Evolutionary conservation across 2,888 invertebrate species (phyloP).

Genomic region (Dryobota labecula): DNA sequence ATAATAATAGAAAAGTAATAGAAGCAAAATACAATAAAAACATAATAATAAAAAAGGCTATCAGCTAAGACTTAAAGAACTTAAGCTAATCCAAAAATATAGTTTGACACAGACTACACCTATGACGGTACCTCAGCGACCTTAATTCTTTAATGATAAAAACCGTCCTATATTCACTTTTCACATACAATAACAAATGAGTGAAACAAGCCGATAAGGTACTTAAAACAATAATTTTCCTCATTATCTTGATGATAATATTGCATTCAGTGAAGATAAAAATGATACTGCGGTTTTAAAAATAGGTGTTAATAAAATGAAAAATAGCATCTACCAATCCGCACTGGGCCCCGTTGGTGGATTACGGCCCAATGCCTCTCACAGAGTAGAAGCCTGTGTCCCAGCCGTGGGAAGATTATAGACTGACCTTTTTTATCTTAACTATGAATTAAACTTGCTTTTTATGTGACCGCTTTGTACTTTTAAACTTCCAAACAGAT

Average conservation of each 20-base stretch:
- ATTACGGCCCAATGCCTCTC: too few species aligned
- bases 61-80: too few species aligned
- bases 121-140: background rate
- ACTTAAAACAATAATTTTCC: constrained; percentile 42
- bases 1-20: background rate
- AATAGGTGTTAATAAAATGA: constrained; percentile 15
- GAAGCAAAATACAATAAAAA: background rate
- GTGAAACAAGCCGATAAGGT: constrained; percentile 44
- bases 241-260: constrained; percentile 50
- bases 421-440: background rate
- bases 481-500: background rate
- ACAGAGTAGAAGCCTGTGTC: too few species aligned
- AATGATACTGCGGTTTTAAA: background rate
- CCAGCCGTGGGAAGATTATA: too few species aligned
- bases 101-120: background rate
- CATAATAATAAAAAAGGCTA: background rate
- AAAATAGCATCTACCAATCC: too few species aligned
- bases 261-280: constrained; percentile 34
- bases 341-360: too few species aligned
- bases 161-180: constrained; percentile 24
- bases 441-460: background rate
- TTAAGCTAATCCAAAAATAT: constrained; percentile 9
- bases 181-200: constrained; percentile 34
- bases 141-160: constrained; percentile 37
- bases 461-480: background rate